These are phyloP conservation scores for Hofmannophila pseudospretella DNA, from an alignment of 2,888 invertebrate genomes.

Conservation along the genomic window DNA sequence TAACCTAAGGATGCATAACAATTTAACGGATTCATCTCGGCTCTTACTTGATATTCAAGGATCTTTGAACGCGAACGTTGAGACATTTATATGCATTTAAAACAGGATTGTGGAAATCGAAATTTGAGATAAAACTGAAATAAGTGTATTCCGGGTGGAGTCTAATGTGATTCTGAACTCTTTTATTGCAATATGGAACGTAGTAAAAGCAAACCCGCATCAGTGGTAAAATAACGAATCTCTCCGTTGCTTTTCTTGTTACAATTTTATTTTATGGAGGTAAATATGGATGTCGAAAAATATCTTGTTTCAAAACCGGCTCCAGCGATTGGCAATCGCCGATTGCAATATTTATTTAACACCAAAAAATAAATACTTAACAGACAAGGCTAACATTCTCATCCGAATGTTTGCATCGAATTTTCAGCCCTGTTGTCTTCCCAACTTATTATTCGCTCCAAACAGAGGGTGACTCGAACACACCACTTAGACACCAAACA, in stretches of 20 bases:
- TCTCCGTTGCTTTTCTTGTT: too few species aligned
- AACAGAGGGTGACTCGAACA: constrained; percentile 75
- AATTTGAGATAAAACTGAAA: constrained; percentile 9
- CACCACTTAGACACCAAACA: constrained; percentile 78
- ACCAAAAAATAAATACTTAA: too few species aligned
- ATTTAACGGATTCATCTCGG: constrained; percentile 26
- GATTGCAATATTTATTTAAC: too few species aligned
- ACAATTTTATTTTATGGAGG: too few species aligned
- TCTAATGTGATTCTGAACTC: background rate
- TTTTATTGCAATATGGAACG: background rate
- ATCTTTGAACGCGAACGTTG: constrained; percentile 21
- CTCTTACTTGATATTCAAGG: constrained; percentile 26
- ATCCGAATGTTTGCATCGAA: constrained; percentile 26
- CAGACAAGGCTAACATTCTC: background rate
- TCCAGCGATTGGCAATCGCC: too few species aligned
- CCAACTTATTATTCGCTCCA: constrained; percentile 68
- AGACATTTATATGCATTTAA: constrained; percentile 28
- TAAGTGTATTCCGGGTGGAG: background rate
- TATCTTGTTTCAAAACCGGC: too few species aligned
- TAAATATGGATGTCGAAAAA: too few species aligned
- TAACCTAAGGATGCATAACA: constrained; percentile 14
- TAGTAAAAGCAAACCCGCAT: background rate
- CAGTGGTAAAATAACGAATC: too few species aligned
- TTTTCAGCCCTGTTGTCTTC: constrained; percentile 60
- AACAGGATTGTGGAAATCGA: constrained; percentile 12